Evolutionary conservation across 2,888 invertebrate genomes (phyloP).

Genomic region (Galerucella nymphaeae): DNA sequence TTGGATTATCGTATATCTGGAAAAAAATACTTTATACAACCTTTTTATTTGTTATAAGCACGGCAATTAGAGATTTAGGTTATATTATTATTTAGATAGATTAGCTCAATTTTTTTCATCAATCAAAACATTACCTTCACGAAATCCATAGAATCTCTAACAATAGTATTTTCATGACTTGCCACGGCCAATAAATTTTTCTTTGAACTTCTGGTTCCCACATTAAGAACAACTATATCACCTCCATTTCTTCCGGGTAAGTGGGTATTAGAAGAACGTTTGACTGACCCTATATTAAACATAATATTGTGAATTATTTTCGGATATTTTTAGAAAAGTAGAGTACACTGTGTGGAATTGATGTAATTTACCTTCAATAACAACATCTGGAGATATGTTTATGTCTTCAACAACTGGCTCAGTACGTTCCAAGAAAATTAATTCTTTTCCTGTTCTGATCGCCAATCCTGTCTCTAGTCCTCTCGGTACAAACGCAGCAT

Average conservation of each 20-base stretch:
- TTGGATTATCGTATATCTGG: constrained; percentile 65
- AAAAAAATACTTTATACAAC: constrained; percentile 37
- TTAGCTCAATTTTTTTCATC: constrained; percentile 10
- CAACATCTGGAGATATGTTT: constrained; percentile 45
- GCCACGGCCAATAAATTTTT: constrained; percentile 62
- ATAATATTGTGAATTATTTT: background rate
- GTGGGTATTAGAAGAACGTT: constrained; percentile 49
- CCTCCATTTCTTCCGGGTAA: constrained; percentile 56
- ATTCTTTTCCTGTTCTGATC: constrained; percentile 59
- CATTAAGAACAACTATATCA: constrained; percentile 59
- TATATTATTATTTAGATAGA: background rate
- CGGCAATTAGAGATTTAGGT: background rate
- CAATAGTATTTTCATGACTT: constrained; percentile 57
- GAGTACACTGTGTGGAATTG: background rate
- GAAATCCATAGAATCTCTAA: constrained; percentile 59
- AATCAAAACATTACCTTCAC: constrained; percentile 57
- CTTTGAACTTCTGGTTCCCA: constrained; percentile 55
- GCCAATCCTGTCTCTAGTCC: constrained; percentile 60
- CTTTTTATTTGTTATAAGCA: too few species aligned
- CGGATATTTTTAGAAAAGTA: too few species aligned
- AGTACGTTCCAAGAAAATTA: constrained; percentile 54
- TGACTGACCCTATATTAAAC: constrained; percentile 27
- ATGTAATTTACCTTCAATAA: constrained; percentile 47
- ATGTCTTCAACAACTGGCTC: constrained; percentile 44
- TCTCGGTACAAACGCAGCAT: constrained; percentile 58